These are phyloP conservation scores for Caenorhabditis wallacei DNA, from an alignment of 2,888 invertebrate genomes.

Conservation along the genomic window DNA sequence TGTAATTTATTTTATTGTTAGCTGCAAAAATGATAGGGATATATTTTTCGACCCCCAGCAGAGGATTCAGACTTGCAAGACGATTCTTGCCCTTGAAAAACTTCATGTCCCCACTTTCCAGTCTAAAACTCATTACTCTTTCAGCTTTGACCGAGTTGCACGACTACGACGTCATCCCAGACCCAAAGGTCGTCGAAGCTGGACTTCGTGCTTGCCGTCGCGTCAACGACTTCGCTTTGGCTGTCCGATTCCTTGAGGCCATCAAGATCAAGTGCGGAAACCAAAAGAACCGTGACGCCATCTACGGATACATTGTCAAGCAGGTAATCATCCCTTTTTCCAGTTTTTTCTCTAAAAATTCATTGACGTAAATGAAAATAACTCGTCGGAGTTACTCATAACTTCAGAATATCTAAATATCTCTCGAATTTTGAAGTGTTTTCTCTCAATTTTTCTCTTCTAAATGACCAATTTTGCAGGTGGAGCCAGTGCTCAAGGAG, in stretches of 20 bases:
- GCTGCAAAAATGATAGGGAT: too few relatives aligned
- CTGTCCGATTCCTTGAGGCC: constrained; percentile 94
- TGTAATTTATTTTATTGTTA: too few relatives aligned
- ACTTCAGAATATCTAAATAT: constrained; percentile 32
- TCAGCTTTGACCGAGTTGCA: constrained; percentile 82
- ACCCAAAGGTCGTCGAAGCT: constrained; percentile 82
- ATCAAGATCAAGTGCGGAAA: constrained; percentile 90
- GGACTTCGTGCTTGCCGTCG: constrained; percentile 89
- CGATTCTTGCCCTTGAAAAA: not conserved
- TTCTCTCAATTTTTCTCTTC: not conserved
- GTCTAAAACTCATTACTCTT: constrained; percentile 24
- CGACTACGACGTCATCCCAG: constrained; percentile 82
- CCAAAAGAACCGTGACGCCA: constrained; percentile 85
- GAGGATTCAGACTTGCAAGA: too few relatives aligned
- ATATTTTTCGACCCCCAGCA: too few relatives aligned
- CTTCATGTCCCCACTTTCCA: not conserved
- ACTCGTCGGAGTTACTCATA: constrained; percentile 16
- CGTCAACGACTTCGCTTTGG: constrained; percentile 94
- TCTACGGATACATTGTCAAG: constrained; percentile 84
- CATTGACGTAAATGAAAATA: not conserved
- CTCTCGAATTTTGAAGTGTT: constrained; percentile 44
- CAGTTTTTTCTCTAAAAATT: not conserved
- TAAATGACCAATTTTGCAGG: constrained; percentile 86
- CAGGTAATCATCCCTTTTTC: constrained; percentile 68
- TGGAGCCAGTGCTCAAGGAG: constrained; percentile 93